A percentile compares a stretch with the other conserved stretches of the same genome.
Evolutionary conservation across 2,888 invertebrate species (phyloP).

Genomic region (Dolichopus griseipennis): DNA sequence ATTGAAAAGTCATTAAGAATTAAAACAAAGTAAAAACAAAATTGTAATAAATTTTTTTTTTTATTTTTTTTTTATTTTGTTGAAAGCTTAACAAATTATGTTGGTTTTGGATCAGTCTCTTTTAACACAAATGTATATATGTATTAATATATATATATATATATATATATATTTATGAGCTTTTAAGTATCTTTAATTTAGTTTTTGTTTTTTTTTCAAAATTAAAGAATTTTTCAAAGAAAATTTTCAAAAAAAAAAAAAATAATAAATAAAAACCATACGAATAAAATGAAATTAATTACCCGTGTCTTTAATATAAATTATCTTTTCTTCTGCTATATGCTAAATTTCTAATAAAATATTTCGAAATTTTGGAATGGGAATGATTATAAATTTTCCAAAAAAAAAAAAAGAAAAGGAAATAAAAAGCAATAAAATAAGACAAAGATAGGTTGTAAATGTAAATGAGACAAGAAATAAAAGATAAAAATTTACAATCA

Average conservation of each 20-base stretch:
- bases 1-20: not conserved
- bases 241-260: not conserved
- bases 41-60: not conserved
- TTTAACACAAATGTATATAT: not conserved
- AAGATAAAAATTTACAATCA: no score
- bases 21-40: not conserved
- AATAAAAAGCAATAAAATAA: no score
- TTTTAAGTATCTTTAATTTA: not conserved
- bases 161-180: not conserved
- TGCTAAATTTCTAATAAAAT: not conserved
- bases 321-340: not conserved
- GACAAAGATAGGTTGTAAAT: no score
- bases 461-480: no score
- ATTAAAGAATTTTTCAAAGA: not conserved
- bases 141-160: not conserved
- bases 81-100: not conserved
- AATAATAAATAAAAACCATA: not conserved
- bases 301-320: slow-evolving; percentile 3
- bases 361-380: not conserved
- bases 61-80: no score
- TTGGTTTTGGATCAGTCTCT: not conserved
- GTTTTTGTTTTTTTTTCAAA: not conserved
- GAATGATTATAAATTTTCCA: not conserved
- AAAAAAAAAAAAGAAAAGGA: no score
- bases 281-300: not conserved